Percentiles rank a stretch among this genome's conserved stretches.
phyloP scores from a whole-genome alignment of 64 coral and sea anemone genomes.

The Stichodactyla mertensii region DNA sequence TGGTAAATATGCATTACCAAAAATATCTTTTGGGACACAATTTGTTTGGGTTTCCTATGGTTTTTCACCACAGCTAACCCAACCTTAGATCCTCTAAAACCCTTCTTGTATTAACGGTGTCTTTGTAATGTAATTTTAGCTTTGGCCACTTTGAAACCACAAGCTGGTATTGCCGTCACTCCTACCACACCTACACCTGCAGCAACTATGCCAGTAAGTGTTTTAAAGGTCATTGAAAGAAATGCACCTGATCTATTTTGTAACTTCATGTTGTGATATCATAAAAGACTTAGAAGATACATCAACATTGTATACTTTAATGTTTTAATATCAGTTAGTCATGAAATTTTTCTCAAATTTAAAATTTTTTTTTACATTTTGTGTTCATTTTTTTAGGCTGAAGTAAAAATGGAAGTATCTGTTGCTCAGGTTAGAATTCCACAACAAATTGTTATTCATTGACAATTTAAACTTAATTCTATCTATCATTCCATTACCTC shows the following conservation, averaged over 20 bases:
- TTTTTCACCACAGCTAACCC: neutral
- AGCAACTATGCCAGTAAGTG: constrained; percentile 42
- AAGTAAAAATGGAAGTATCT: constrained; percentile 61
- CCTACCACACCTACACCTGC: constrained; percentile 47
- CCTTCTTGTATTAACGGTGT: neutral
- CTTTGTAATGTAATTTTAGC: constrained; percentile 27
- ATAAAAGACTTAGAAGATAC: no score
- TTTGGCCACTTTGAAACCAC: constrained; percentile 98
- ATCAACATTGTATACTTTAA: no score
- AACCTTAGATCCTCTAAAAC: neutral
- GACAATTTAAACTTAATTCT: no score
- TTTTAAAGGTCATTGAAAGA: neutral
- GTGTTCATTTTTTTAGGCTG: constrained; percentile 35
- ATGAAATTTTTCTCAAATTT: neutral
- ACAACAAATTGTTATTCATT: neutral
- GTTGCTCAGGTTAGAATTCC: neutral
- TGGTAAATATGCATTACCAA: no score
- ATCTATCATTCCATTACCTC: no score
- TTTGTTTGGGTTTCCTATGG: neutral
- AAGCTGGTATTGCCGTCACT: constrained; percentile 88
- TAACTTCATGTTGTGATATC: no score
- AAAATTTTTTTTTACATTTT: neutral
- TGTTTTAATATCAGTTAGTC: neutral
- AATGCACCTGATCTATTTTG: neutral
- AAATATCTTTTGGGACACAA: no score